Evolutionary conservation across 2,113 vertebrate genomes (phyloP), one percentile per base, ranked within the genome.

Genomic region (Collichthys lucidus): DNA sequence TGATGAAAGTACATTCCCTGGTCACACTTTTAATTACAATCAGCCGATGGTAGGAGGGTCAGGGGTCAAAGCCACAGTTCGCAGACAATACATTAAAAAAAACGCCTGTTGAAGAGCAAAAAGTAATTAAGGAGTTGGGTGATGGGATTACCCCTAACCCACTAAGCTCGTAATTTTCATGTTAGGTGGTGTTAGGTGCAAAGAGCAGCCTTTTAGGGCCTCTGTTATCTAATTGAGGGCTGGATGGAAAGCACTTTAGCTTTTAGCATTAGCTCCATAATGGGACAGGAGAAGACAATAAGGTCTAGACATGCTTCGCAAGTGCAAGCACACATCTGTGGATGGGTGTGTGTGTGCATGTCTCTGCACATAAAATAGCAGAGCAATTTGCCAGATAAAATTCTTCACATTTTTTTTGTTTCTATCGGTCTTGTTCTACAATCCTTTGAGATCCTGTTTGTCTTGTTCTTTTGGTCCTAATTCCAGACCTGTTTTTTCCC

Each of bases 241-340:
- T 73, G 47, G 76, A 72, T 60, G 55, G 86, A 81, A 77, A 90
- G 86, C 87, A 87, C 83, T 92, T 88, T 87, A 52, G 87, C 89
- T 88, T 88, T 83, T 73, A 86, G 80, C 65, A 85, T 84, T 81
- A 61, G 53, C 50, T 81, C 64, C 24, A 65, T 69, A 83, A 85
- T 84, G 26, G 75, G 66, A 80, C 52, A 80, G 76, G 66, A 82
- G 61, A 78, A 79, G 60, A 77, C 61, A 72, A 75, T 24, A 70
- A 20, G 7, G 24, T 44, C n/a, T 65, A 22, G 29, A 20, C 47
- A 68, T 0, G 17, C 7, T 62, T 62, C 7, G 15, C 3, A 1
- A 75, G 56, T 19, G n/a, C 19, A 31, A 69, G 49, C 16, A 19
- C 53, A 50, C 26, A 11, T 63, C 29, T 55, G 62, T 53, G 57